A percentile compares a stretch with the other conserved stretches of the same genome.
phyloP scores from a whole-genome alignment of 1,140 invertebrate genomes.

The Drosophila eugracilis region DNA sequence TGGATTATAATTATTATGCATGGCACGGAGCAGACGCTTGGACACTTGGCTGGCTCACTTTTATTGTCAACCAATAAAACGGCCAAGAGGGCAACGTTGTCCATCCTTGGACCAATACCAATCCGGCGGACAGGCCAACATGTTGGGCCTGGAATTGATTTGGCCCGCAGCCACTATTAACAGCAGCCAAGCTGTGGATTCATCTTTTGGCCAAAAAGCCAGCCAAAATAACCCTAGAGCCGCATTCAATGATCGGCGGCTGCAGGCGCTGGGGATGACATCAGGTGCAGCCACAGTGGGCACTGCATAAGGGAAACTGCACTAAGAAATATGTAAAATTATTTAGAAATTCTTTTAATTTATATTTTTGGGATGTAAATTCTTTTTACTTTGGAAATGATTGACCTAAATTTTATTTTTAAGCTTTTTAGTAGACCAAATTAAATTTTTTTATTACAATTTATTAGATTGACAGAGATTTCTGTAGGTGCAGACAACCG shows the following conservation, averaged over 20 bases:
- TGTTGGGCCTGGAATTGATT: conserved; percentile 72
- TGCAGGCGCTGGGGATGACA: conserved; percentile 47
- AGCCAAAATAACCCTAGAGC: conserved; percentile 46
- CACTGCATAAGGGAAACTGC: conserved; percentile 1
- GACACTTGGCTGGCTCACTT: conserved; percentile 60
- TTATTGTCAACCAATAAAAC: conserved; percentile 81
- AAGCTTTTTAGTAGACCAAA: too few relatives aligned
- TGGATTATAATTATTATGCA: conserved; percentile 83
- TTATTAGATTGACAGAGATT: too few relatives aligned
- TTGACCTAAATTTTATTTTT: too few relatives aligned
- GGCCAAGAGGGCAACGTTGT: conserved; percentile 48
- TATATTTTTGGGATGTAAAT: too few relatives aligned
- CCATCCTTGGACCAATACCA: conserved; percentile 1
- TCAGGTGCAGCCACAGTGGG: conserved; percentile 65
- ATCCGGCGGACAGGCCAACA: conserved; percentile 46
- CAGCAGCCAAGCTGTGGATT: conserved; percentile 52
- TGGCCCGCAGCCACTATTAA: conserved; percentile 78
- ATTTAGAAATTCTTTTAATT: background rate
- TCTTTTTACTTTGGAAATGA: too few relatives aligned
- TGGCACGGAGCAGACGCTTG: conserved; percentile 21
- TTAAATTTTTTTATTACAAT: too few relatives aligned
- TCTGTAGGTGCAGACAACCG: background rate
- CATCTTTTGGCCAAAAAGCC: conserved; percentile 5
- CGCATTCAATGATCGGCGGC: conserved; percentile 21
- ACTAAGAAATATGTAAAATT: background rate